Conservation (phyloP, 2,888 invertebrate genomes). For the Philonicus albiceps region DNA sequence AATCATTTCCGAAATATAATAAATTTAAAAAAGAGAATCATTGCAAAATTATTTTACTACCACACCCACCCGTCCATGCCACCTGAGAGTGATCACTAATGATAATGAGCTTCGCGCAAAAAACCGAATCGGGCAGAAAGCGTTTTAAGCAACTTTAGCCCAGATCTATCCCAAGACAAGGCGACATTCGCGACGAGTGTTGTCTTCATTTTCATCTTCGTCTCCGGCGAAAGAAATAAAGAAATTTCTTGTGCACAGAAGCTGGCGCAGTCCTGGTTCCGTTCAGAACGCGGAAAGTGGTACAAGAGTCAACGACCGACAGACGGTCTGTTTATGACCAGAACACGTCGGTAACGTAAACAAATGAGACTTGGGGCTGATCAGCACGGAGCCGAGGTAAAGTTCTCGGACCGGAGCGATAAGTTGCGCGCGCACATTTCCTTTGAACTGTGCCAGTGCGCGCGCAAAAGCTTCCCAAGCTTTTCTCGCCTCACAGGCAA, state of each 20-base stretch:
- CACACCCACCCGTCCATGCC: neutral
- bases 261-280: constrained; percentile 17
- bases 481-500: neutral
- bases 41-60: neutral
- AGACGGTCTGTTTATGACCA: constrained; percentile 2
- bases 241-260: neutral
- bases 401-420: neutral
- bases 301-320: constrained; percentile 32
- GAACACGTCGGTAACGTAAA: constrained; percentile 35
- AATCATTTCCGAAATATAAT: neutral
- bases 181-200: neutral
- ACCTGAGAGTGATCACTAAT: neutral
- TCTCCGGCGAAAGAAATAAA: neutral
- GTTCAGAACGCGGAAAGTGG: constrained; percentile 18
- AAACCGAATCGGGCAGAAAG: neutral
- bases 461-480: neutral
- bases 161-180: constrained; percentile 7
- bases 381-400: neutral
- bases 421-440: constrained; percentile 21
- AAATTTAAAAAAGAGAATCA: neutral
- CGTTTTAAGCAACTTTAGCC: neutral
- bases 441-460: neutral
- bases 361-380: constrained; percentile 26
- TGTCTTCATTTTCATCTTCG: neutral
- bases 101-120: neutral